A percentile compares a stretch with the other conserved stretches of the same genome.
Conservation (phyloP, 2,113 vertebrate species). For the Orientallactaga bullata region DNA sequence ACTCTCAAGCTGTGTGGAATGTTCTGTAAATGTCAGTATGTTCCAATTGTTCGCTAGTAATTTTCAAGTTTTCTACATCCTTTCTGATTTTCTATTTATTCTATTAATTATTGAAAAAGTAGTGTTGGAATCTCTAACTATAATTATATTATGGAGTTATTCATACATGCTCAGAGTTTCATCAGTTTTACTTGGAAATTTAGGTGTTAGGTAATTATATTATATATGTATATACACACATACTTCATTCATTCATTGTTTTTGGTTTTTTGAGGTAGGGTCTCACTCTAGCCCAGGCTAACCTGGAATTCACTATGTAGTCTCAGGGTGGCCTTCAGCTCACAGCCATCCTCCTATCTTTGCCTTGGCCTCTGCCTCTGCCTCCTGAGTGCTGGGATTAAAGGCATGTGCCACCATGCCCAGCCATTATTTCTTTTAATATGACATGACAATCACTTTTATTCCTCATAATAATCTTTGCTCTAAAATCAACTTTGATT, state of each 20-base stretch:
- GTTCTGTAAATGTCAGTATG: slow-evolving; percentile 4
- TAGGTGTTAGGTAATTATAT: not conserved
- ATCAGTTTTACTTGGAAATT: not conserved
- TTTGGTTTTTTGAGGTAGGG: too few species aligned
- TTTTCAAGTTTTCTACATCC: not conserved
- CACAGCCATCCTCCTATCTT: too few species aligned
- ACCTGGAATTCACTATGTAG: too few species aligned
- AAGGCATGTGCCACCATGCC: too few species aligned
- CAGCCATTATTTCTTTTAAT: not conserved
- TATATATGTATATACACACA: too few species aligned
- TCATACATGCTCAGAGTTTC: not conserved
- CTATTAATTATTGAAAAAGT: not conserved
- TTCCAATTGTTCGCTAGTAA: not conserved
- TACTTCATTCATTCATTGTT: too few species aligned
- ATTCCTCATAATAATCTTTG: not conserved
- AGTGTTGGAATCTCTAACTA: not conserved
- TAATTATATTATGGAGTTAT: not conserved
- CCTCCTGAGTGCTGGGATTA: too few species aligned
- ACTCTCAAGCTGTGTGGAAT: not conserved
- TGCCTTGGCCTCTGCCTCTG: too few species aligned
- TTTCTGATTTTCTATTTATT: too few species aligned
- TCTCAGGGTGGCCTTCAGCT: too few species aligned
- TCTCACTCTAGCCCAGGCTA: too few species aligned
- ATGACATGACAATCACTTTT: slow-evolving; percentile 13
- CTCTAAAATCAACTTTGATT: not conserved